Conservation (phyloP, 2,797 vertebrate genomes). For the Lophotriccus pileatus region DNA sequence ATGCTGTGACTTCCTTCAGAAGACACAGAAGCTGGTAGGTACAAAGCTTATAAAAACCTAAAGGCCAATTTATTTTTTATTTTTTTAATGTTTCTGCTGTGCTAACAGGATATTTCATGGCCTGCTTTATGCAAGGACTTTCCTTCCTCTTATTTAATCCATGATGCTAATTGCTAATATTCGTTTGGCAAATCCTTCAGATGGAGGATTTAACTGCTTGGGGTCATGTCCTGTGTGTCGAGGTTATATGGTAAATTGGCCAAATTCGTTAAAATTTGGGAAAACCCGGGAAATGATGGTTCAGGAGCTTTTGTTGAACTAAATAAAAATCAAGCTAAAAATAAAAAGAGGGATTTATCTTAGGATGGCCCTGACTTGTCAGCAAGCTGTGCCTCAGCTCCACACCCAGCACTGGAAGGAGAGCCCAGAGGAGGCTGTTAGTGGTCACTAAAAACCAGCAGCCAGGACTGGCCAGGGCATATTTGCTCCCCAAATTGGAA, state of each 20-base stretch:
- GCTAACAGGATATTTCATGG: neutral
- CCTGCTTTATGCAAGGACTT: neutral
- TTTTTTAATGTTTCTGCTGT: neutral
- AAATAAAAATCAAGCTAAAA: neutral
- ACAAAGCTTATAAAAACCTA: neutral
- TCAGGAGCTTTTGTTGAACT: neutral
- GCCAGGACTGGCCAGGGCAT: neutral
- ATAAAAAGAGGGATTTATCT: neutral
- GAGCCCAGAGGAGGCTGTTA: neutral
- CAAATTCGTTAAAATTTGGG: neutral
- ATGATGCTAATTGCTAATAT: neutral
- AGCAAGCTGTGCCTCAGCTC: neutral
- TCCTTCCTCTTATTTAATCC: neutral
- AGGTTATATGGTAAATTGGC: neutral
- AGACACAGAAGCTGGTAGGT: constrained; percentile 49
- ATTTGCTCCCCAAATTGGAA: rapidly evolving
- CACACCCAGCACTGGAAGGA: neutral
- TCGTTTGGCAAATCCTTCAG: neutral
- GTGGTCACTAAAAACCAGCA: neutral
- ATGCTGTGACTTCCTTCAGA: constrained; percentile 76
- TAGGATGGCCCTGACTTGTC: rapidly evolving
- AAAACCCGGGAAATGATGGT: neutral
- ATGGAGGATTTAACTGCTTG: neutral
- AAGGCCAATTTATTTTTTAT: neutral
- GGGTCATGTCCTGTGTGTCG: neutral